A percentile compares a stretch with the other conserved stretches of the same genome.
Conservation (phyloP, 2,797 vertebrate species). For the Sebastes oblongus region DNA sequence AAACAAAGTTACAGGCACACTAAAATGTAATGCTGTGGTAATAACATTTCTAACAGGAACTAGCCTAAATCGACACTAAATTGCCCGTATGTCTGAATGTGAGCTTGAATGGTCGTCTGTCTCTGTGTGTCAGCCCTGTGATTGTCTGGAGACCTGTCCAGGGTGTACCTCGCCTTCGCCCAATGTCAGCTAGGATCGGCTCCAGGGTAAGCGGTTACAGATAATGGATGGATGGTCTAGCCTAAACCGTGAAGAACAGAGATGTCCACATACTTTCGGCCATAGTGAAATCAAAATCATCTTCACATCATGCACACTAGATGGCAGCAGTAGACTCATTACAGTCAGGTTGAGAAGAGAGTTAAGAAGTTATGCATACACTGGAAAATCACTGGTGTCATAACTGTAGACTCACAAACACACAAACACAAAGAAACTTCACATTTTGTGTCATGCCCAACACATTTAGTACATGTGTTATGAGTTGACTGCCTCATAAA, state of each 20-base stretch:
- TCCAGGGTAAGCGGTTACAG: no score
- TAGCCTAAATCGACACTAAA: not conserved
- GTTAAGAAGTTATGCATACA: not conserved
- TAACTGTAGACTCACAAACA: not conserved
- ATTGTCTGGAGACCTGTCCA: no score
- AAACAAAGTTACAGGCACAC: not conserved
- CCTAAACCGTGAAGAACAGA: not conserved
- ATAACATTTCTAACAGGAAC: not conserved
- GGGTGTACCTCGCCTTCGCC: no score
- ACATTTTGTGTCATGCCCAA: not conserved
- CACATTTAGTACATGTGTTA: not conserved
- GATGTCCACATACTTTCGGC: not conserved
- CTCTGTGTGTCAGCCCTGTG: no score
- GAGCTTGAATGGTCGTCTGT: no score
- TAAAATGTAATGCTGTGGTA: not conserved
- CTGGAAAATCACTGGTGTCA: not conserved
- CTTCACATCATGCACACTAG: slow-evolving; percentile 23
- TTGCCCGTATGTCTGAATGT: no score
- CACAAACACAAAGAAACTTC: not conserved
- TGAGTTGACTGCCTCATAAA: not conserved
- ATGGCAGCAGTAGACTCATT: slow-evolving; percentile 43
- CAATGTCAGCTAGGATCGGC: no score
- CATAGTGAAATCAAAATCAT: not conserved
- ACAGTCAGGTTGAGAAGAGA: not conserved
- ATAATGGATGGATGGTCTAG: no score